Base-by-base conservation (phyloP, 2,113 vertebrate species). In the Phyllostomus discolor region DNA sequence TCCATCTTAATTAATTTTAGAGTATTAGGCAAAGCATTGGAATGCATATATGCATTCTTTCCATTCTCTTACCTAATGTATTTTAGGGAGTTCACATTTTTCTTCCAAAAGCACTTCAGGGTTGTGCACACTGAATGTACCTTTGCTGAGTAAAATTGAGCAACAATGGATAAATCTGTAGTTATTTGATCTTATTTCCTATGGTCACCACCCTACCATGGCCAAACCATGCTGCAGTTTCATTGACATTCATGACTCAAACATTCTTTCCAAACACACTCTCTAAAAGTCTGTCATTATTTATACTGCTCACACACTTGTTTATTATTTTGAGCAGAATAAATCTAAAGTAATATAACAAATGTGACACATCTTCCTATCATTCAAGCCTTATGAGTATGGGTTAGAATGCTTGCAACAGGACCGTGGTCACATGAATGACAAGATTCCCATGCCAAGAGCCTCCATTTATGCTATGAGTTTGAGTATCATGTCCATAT, bases 1-100 rank as follows among this genome's bases (percentile, higher is more conserved):
- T 83, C 22, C 10, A 59, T 94, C 69, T 79, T 79, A 66, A 73
- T 62, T 31, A 93, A 80, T 80, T 95, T 95, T 83, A 76, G 75
- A 48, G 52, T 52, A 50, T 17, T 19, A 52, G 59, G 85, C 17
- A 94, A 96, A 81, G 41, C 41, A 87, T 0, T 28, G 4, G 10
- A 35, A 69, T 69, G 26, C 14, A 10, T 64, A 31, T 64, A 31
- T 31, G 28, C 12, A 59, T 70, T 90, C 35, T 94, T 90, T 79
- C 50, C 20, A 75, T 83, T 88, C 11, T 90, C 50, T 67, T 28
- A 35, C 11, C 69, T 35, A 87, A 69, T 52, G 8, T 14, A 95
- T 91, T 93, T 92, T 66, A 81, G 59, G 22, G 67, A 33, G 31
- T 72, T 87, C 10, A 35, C 26, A 57, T 50, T 14, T 35, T 76